Percentiles rank a stretch among this genome's conserved stretches.
Evolutionary conservation across 64 coral and sea anemone genomes (phyloP).

Genomic region (Trachythela sp.): DNA sequence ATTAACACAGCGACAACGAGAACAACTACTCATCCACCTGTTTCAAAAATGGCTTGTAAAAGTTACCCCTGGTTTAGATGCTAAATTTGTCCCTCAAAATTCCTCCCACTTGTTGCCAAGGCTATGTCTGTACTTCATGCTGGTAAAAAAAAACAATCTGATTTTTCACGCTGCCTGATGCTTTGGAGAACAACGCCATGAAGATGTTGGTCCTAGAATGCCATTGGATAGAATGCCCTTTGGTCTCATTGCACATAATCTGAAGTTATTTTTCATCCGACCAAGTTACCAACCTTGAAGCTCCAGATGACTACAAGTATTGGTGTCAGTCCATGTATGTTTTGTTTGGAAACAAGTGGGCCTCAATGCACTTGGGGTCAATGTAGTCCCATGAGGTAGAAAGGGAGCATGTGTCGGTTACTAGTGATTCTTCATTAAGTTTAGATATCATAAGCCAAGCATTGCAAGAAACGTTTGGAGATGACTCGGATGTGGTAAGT

Average conservation of each 20-base stretch:
- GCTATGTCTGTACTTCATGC: not conserved
- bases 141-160: not conserved
- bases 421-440: not conserved
- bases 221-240: constrained; percentile 26
- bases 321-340: constrained; percentile 58
- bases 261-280: constrained; percentile 52
- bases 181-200: not conserved
- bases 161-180: not conserved
- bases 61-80: not conserved
- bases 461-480: not conserved
- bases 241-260: constrained; percentile 49
- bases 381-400: constrained; percentile 51
- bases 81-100: not conserved
- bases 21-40: not conserved
- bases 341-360: constrained; percentile 51
- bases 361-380: constrained; percentile 44
- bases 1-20: not conserved
- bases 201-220: not conserved
- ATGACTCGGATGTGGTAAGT: not conserved
- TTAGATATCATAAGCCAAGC: constrained; percentile 18
- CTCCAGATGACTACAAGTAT: constrained; percentile 47
- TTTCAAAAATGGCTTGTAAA: not conserved
- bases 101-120: not conserved
- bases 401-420: not conserved
- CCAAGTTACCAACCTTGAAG: constrained; percentile 27